phyloP scores from a whole-genome alignment of 1,140 invertebrate genomes.

The Gonioctena quinquepunctata region DNA sequence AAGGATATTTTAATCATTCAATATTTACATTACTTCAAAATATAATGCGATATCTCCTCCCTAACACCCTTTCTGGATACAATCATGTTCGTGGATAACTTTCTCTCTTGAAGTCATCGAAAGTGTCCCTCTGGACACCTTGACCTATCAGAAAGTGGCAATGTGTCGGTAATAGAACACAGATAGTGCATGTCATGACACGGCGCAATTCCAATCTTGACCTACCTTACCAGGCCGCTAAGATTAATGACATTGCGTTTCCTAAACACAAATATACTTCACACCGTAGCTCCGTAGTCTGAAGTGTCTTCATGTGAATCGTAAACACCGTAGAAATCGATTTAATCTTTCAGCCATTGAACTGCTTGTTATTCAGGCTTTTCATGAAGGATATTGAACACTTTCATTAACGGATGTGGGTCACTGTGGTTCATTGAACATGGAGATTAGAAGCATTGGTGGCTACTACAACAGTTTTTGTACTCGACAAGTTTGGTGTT shows the following conservation, averaged over 20 bases:
- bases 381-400: not conserved
- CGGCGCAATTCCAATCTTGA: constrained; percentile 14
- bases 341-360: constrained; percentile 1
- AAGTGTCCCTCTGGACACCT: constrained; percentile 8
- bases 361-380: not conserved
- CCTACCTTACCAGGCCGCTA: constrained; percentile 13
- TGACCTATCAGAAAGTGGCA: constrained; percentile 11
- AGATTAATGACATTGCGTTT: constrained; percentile 28
- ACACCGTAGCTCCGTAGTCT: not conserved
- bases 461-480: too few relatives aligned
- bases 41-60: too few relatives aligned
- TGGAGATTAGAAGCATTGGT: too few relatives aligned
- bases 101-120: not conserved
- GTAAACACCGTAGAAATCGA: constrained; percentile 9
- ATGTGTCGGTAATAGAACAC: not conserved
- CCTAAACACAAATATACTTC: constrained; percentile 6
- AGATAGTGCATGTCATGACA: constrained; percentile 24
- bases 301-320: not conserved
- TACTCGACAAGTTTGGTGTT: too few relatives aligned
- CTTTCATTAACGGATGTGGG: not conserved
- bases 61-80: too few relatives aligned
- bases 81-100: too few relatives aligned
- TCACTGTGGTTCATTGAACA: not conserved
- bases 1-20: too few relatives aligned
- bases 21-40: too few relatives aligned